Base-by-base conservation (phyloP, 2,888 invertebrate species). In the Lathronympha strigana region DNA sequence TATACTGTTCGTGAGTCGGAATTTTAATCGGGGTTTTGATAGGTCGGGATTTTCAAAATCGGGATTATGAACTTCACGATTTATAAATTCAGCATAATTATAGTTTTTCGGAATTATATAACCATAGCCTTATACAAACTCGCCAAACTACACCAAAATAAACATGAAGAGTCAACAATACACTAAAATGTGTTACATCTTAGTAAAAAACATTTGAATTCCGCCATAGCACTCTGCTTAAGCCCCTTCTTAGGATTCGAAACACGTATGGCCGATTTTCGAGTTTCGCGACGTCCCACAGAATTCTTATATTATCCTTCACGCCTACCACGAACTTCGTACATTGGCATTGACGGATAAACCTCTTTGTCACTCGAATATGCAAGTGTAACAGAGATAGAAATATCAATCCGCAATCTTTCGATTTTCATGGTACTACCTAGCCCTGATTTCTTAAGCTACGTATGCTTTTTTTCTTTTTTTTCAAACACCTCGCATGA, bases 221-320 rank as follows among this genome's bases (percentile, higher is more conserved):
- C 64, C 50, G 9, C 17, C 58, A 15, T 36, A 50, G 36, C 45
- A 25, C 45, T 36, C 51, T 36, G 38, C 36, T 43, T 63, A 69
- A 71, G 69, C 68, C 57, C 50, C 63, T 54, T 31, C 55, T 69
- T 33, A 8, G 13, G 63, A 85, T 84, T 83, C 86, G 11, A 21
- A 61, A 74, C 88, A 87, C 88, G 87, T 82, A 68, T 70, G 68
- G 71, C 71, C 85, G 82, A 86, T 87, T 86, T 85, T 85, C 82
- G 80, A 82, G 81, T 82, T 82, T 73, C 78, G 77, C 76, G 70
- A 69, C 74, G 76, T 76, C 76, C 72, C 72, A 71, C 72, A 73
- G 73, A 82, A 82, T 81, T 80, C 76, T 81, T 80, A 79, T 79
- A 80, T 78, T 75, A 75, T 73, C 75, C 73, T 33, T 4, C 9